Percentiles rank a stretch among this genome's conserved stretches.
Evolutionary conservation across 2,888 invertebrate species (phyloP).

Genomic region (Xestobium rufovillosum): DNA sequence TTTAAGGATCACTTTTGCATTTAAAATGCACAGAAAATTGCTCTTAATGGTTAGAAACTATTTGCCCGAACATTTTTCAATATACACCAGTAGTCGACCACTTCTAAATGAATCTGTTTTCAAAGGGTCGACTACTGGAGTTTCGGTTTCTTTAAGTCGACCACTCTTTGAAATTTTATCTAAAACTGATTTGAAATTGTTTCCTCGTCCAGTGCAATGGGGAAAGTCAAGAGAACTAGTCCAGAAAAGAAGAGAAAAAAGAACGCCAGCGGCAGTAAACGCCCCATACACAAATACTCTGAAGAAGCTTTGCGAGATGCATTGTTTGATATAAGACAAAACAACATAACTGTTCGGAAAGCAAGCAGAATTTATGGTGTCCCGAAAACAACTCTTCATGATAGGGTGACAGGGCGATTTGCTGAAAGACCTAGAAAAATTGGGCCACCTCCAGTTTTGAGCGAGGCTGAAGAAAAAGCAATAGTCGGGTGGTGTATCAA

Average conservation of each 20-base stretch:
- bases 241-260: conserved; percentile 6
- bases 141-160: too few species aligned
- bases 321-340: conserved; percentile 8
- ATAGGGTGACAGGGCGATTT: conserved; percentile 12
- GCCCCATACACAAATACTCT: conserved; percentile 9
- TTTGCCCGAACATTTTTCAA: too few species aligned
- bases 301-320: conserved; percentile 12
- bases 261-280: conserved; percentile 6
- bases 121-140: too few species aligned
- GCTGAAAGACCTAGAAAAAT: conserved; percentile 11
- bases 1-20: too few species aligned
- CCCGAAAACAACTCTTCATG: conserved; percentile 12
- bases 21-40: too few species aligned
- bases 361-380: conserved; percentile 12
- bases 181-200: too few species aligned
- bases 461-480: conserved; percentile 5
- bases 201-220: conserved; percentile 2
- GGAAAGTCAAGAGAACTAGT: background rate
- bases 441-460: conserved; percentile 8
- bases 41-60: too few species aligned
- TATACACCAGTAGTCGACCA: too few species aligned
- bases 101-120: too few species aligned
- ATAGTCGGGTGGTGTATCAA: conserved; percentile 14
- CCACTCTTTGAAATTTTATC: too few species aligned
- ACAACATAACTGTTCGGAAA: conserved; percentile 11